Base-by-base conservation (phyloP, 2,113 vertebrate genomes). In the Dunckerocampus dactyliophorus region DNA sequence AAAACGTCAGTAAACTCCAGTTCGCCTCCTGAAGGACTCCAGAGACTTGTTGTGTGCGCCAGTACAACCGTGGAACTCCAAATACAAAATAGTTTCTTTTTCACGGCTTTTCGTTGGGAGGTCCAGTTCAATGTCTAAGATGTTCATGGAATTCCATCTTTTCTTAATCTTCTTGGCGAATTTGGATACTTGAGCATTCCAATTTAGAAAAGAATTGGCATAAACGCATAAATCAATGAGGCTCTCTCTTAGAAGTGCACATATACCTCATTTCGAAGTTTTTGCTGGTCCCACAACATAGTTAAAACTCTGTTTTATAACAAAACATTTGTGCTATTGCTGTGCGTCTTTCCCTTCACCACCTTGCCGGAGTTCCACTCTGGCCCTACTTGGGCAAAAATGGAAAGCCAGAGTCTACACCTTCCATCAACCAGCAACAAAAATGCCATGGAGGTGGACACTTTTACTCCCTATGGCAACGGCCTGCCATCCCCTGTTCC, bases 391-490 rank as follows among this genome's bases (percentile, higher is more conserved):
- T 52, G 63, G 73, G 59, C 75, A 64, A 51, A 72, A 58, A 92
- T 93, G 92, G 91, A 92, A 86, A 89, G 75, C 72, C 74, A 89
- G 61, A 85, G 72, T 78, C 65, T 88, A 17, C 88, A 88, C 16
- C 52, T 84, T 45, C 67, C 77, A 55, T 69, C 86, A 48, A 59
- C 74, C 52, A 72, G 73, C 73, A 78, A 69, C 71, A 81, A 77
- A 53, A 87, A 75, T 51, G 45, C 59, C 15, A 76, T 86, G 71
- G 87, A 90, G 11, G 62, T 68, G 0, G 89, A 90, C 14, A 58
- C 12, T 1, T 87, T 67, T 28, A 73, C 85, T 10, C 63, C 63
- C 13, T 91, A 81, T 78, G 76, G 63, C 0, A 82, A 75, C 24
- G 74, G 65, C 66, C 56, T 79, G 54, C 72, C 86, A 17, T 82